Base-by-base conservation (phyloP, 2,113 vertebrate species). In the Leiothrix lutea region DNA sequence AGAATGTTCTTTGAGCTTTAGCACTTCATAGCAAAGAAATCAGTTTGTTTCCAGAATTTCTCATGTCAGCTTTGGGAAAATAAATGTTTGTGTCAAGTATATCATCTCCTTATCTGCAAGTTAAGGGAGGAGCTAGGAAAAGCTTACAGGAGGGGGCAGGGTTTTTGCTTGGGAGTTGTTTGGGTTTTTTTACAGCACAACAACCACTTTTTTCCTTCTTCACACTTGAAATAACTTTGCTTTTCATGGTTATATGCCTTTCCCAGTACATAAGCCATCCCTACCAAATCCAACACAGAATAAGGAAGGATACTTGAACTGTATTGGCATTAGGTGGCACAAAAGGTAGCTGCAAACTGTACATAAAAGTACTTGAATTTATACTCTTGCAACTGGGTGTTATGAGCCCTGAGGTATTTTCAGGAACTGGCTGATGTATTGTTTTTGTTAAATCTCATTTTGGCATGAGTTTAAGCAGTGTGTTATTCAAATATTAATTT, bases 341-440 rank as follows among this genome's bases (percentile, higher is more conserved):
- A 78, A 88, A 73, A 67, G 44, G 86, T 72, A 91, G 82, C 90
- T 83, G 60, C 60, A 42, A 80, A 64, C 20, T 96, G 69, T 95
- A 97, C n/a, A 93, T 67, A 89, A 24, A 92, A 87, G 77, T 97
- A 97, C 96, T 95, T 96, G 94, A 97, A 97, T 95, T 91, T 90
- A 70, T 92, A 91, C 88, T 93, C 71, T 84, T 92, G 88, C 84
- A 94, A 89, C 64, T 40, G 65, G 79, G 75, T 88, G 60, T 90
- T 90, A 79, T 0, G 38, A 84, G 67, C 54, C 91, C 91, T 69
- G 44, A 72, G 33, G 53, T 29, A 88, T 85, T 93, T 86, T 85
- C 84, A 92, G 58, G 62, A 88, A 75, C 33, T 50, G 40, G 56
- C 84, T 77, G 35, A 51, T 56, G 23, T 70, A 22, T 58, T 17